Percentiles rank a stretch among this genome's conserved stretches.
phyloP scores from a whole-genome alignment of 2,113 vertebrate species.

The Brachyhypopomus occidentalis region DNA sequence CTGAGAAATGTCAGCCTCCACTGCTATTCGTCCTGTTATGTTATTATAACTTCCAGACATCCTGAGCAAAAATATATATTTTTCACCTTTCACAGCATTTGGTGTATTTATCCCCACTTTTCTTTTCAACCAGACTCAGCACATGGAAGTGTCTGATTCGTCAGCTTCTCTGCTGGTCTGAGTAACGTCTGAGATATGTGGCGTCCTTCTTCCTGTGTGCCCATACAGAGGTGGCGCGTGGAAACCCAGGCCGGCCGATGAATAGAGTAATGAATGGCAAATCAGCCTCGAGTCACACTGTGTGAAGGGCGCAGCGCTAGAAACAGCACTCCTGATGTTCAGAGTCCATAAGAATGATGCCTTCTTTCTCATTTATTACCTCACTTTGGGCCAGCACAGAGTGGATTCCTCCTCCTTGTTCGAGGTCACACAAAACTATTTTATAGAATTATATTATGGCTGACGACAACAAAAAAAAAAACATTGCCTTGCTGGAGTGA shows the following conservation, averaged over 20 bases:
- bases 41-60: constrained; percentile 5
- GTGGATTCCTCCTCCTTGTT: too few relatives aligned
- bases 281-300: background rate
- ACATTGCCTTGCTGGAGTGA: too few relatives aligned
- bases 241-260: background rate
- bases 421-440: too few relatives aligned
- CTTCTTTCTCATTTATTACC: background rate
- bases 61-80: background rate
- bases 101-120: too few relatives aligned
- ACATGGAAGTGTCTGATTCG: background rate
- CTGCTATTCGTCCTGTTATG: constrained; percentile 12
- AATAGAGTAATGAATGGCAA: constrained; percentile 9
- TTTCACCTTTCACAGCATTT: background rate
- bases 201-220: background rate
- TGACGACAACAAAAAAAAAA: too few relatives aligned
- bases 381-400: too few relatives aligned
- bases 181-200: background rate
- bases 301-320: background rate
- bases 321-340: background rate
- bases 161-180: background rate
- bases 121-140: background rate
- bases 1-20: background rate
- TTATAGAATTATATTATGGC: too few relatives aligned
- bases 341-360: background rate
- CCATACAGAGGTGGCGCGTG: background rate